Evolutionary conservation across 2,888 invertebrate species (phyloP).

Genomic region (Acrobeloides nanus): DNA sequence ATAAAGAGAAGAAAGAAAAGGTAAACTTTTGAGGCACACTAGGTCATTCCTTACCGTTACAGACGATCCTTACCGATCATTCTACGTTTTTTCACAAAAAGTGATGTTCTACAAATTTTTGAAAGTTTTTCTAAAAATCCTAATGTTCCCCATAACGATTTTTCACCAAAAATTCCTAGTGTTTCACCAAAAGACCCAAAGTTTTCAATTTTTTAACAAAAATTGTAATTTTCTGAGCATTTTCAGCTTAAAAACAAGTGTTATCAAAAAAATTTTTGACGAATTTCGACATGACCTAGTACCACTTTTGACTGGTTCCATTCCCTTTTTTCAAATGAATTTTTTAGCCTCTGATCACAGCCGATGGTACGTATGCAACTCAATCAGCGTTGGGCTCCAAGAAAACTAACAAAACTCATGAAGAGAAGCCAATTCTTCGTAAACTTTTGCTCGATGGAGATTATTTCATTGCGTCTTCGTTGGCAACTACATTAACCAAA

Average conservation of each 20-base stretch:
- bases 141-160: no score
- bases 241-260: no score
- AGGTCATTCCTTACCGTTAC: slow-evolving; percentile 2
- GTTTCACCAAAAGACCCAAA: no score
- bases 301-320: no score
- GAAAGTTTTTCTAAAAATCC: no score
- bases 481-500: slow-evolving; percentile 84
- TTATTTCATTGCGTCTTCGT: slow-evolving; percentile 85
- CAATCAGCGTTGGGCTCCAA: slow-evolving; percentile 75
- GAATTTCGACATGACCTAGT: no score
- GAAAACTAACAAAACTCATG: slow-evolving; percentile 4
- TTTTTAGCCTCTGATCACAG: slow-evolving; percentile 62
- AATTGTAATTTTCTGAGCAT: no score
- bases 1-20: slow-evolving; percentile 15
- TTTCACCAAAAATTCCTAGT: no score
- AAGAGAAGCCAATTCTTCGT: slow-evolving; percentile 68
- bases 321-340: slow-evolving; percentile 1
- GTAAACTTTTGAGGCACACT: slow-evolving; percentile 4
- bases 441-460: slow-evolving; percentile 86
- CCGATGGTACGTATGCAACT: slow-evolving; percentile 96
- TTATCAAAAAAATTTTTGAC: background rate
- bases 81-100: no score
- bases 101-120: background rate
- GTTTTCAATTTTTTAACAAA: no score
- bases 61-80: no score